phyloP scores from a whole-genome alignment of 2,797 vertebrate genomes.

The Manis javanica region DNA sequence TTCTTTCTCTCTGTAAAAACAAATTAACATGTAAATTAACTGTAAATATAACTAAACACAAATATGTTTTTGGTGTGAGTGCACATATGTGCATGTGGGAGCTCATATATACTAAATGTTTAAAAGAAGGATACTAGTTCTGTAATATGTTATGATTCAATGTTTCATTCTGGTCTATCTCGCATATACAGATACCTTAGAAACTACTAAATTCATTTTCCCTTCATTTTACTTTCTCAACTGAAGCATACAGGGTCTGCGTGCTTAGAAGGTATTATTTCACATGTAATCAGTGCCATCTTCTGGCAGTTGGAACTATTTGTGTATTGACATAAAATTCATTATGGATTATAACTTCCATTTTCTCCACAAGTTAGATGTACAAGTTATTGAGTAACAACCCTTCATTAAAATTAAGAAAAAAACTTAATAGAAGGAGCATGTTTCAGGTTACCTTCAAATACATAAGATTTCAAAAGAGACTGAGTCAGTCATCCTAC shows the following conservation, averaged over 20 bases:
- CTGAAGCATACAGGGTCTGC: neutral
- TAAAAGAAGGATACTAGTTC: neutral
- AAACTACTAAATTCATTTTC: neutral
- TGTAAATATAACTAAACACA: neutral
- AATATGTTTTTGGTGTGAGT: too few species aligned
- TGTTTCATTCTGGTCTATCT: neutral
- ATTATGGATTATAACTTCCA: neutral
- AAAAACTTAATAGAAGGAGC: too few species aligned
- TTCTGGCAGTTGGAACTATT: conserved; percentile 62
- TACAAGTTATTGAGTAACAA: neutral
- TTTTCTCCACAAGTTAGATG: neutral
- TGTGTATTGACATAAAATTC: neutral
- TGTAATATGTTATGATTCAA: neutral
- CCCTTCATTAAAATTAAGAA: too few species aligned
- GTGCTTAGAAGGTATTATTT: neutral
- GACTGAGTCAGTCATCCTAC: neutral
- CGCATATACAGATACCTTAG: neutral
- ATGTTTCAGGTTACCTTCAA: too few species aligned
- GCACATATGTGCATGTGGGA: too few species aligned
- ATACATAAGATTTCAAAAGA: neutral
- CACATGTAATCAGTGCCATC: conserved; percentile 77
- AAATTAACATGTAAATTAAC: neutral
- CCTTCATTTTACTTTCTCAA: neutral
- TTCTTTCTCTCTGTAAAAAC: neutral
- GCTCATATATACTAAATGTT: neutral